Percentiles rank a stretch among this genome's conserved stretches.
These are phyloP conservation scores for Dicerorhinus sumatrensis DNA, from an alignment of 2,113 vertebrate species.

Conservation along the genomic window DNA sequence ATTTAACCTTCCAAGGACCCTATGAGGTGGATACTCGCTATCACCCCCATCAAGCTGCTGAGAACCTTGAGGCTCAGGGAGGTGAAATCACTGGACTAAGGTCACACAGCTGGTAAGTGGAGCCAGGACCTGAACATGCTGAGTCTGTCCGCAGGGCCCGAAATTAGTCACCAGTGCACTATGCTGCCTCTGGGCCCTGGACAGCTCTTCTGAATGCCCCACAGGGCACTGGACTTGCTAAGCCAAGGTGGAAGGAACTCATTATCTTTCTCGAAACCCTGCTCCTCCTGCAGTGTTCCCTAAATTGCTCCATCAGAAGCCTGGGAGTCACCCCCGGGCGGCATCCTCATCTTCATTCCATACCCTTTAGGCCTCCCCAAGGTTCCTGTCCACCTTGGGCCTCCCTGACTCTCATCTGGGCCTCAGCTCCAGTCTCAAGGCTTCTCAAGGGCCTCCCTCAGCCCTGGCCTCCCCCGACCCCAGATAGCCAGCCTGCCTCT, in stretches of 20 bases:
- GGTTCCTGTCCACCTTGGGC: rapidly evolving
- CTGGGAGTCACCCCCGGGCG: neutral
- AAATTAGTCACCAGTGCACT: neutral
- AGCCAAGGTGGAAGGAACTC: neutral
- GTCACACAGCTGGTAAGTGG: neutral
- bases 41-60: neutral
- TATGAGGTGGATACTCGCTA: neutral
- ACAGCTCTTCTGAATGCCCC: neutral
- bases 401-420: neutral
- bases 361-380: neutral
- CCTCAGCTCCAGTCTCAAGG: neutral
- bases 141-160: neutral
- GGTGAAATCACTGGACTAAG: neutral
- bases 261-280: neutral
- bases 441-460: neutral
- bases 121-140: neutral
- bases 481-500: neutral
- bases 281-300: neutral
- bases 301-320: neutral
- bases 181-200: neutral
- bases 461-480: neutral
- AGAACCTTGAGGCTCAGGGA: neutral
- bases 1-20: neutral
- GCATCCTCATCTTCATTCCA: neutral
- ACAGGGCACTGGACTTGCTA: neutral